Evolutionary conservation across 2,888 invertebrate genomes (phyloP), one percentile per base, ranked within the genome.

Genomic region (Tetanocera ferruginea): DNA sequence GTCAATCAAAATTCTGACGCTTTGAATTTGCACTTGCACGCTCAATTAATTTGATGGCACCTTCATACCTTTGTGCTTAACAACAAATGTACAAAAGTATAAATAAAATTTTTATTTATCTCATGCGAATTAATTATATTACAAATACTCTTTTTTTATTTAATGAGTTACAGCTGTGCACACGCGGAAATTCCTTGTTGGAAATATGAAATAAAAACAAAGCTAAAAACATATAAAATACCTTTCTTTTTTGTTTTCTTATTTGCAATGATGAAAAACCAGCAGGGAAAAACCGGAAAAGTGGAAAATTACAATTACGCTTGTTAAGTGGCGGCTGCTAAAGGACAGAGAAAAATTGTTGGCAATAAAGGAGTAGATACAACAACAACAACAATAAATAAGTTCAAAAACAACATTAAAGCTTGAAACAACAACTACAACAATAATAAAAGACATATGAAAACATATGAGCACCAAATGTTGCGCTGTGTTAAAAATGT

Each of bases 301-400:
- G 69, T 69, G 51, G 49, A 69, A 69, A 69, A 69, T 69, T 69
- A 51, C 69, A 69, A 69, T 69, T 69, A 69, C 69, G 49, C 51
- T 69, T 25, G 23, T 49, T 69, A 69, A 69, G 49, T 69, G 69
- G 49, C 25, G 51, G 31, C 49, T 34, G 19, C 49, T 28, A 34
- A 69, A 69, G 69, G 69, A 51, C 69, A 69, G 69, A 69, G 69
- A 69, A 52, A 69, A 69, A 69, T 69, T 51, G 51, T 51, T 51
- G 51, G 51, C 23, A 23, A 49, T 28, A 51, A 69, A 28, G n/a
- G 37, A 62, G 43, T 37, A 43, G 11, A 43, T 14, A 14, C 43
- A 5, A 67, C 19, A 67, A 49, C 67, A 67, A 19, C n/a, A 67
- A 51, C 28, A 69, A 49, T 25, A 69, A 69, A 49, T 25, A 69